phyloP scores from a whole-genome alignment of 2,797 vertebrate species.

The Lepus townsendii region DNA sequence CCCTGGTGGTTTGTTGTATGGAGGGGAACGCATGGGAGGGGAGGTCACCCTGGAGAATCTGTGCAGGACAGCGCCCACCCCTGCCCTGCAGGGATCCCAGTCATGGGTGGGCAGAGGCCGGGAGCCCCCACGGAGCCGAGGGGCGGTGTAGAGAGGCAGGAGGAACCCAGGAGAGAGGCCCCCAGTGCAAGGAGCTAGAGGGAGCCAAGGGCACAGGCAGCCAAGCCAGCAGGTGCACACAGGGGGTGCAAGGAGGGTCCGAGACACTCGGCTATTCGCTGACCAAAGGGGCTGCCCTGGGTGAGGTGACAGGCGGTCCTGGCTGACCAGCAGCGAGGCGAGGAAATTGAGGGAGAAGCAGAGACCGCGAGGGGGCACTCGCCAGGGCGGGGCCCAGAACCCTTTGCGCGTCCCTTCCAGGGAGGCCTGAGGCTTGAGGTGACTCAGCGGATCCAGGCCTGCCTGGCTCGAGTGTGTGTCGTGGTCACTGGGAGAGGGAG shows the following conservation, averaged over 20 bases:
- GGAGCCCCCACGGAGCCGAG: not conserved
- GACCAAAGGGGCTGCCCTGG: not conserved
- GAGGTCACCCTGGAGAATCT: not conserved
- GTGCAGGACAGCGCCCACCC: too few relatives aligned
- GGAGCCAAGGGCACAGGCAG: not conserved
- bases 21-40: rapidly evolving
- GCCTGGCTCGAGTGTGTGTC: not conserved
- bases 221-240: rapidly evolving
- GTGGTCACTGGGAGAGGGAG: not conserved
- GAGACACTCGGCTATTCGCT: rapidly evolving
- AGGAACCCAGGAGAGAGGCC: rapidly evolving
- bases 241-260: not conserved
- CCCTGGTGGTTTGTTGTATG: rapidly evolving
- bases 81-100: not conserved
- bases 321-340: rapidly evolving
- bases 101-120: too few relatives aligned
- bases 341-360: not conserved
- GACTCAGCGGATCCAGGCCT: not conserved
- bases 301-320: not conserved
- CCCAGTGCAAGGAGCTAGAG: too few relatives aligned
- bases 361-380: not conserved
- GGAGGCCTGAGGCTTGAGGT: not conserved
- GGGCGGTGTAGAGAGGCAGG: not conserved
- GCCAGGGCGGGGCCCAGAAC: not conserved
- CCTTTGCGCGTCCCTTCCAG: too few relatives aligned